Percentiles rank a stretch among this genome's conserved stretches.
phyloP scores from a whole-genome alignment of 2,888 invertebrate genomes.

The Caradrina clavipalpis region DNA sequence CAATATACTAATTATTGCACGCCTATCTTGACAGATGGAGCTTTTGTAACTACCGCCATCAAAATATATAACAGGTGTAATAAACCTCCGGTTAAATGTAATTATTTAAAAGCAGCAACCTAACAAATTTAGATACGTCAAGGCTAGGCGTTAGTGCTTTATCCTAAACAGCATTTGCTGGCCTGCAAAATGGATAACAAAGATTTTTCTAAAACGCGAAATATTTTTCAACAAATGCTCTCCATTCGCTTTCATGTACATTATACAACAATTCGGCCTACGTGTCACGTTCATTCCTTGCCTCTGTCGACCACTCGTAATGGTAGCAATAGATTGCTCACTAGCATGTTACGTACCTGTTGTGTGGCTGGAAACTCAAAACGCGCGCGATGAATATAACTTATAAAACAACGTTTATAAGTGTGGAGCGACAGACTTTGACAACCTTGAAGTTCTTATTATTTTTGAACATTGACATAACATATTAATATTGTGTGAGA shows the following conservation, averaged over 20 bases:
- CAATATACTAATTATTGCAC: constrained; percentile 11
- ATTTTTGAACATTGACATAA: constrained; percentile 10
- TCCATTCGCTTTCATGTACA: constrained; percentile 4
- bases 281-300: constrained; percentile 5
- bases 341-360: constrained; percentile 54
- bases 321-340: constrained; percentile 7
- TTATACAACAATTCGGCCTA: constrained; percentile 6
- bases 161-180: background rate
- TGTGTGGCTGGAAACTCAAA: constrained; percentile 47
- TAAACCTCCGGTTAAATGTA: background rate
- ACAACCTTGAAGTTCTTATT: constrained; percentile 12
- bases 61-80: constrained; percentile 2
- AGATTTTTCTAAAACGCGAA: background rate
- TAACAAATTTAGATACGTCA: background rate
- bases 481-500: constrained; percentile 9
- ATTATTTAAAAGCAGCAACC: background rate
- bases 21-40: constrained; percentile 41
- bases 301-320: constrained; percentile 6
- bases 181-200: background rate
- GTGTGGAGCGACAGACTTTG: constrained; percentile 17
- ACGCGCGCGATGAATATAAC: constrained; percentile 28
- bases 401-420: constrained; percentile 47
- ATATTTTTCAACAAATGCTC: constrained; percentile 5
- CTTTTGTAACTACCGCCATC: constrained; percentile 4
- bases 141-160: background rate